Conservation (phyloP, 2,797 vertebrate species). For the Mormyrus proboscirostris region DNA sequence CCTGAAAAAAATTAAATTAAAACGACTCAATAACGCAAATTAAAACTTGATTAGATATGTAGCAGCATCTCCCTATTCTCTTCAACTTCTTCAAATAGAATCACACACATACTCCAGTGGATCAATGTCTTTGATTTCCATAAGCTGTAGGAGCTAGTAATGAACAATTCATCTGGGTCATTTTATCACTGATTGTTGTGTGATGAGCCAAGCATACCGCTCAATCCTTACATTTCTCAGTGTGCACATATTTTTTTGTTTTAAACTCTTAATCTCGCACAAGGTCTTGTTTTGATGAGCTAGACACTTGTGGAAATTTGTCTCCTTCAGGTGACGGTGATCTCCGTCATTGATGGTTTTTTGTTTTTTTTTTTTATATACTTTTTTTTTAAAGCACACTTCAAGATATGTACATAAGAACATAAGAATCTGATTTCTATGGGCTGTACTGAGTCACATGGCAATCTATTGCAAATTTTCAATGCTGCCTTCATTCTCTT, state of each 20-base stretch:
- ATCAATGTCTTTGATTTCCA: background rate
- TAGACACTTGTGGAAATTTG: constrained; percentile 1
- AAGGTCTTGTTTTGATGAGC: background rate
- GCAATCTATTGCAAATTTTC: constrained; percentile 2
- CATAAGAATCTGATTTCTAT: background rate
- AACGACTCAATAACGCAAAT: background rate
- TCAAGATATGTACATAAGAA: background rate
- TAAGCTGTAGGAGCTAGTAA: background rate
- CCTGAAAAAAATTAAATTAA: background rate
- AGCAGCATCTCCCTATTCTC: background rate
- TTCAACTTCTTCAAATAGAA: background rate
- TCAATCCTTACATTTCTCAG: background rate
- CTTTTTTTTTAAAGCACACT: background rate
- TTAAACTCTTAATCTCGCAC: background rate
- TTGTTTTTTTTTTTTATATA: background rate
- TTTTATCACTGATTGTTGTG: background rate
- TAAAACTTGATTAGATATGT: background rate
- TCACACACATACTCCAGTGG: background rate
- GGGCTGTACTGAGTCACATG: constrained; percentile 8
- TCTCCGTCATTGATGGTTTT: background rate
- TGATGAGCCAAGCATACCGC: background rate
- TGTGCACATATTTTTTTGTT: background rate
- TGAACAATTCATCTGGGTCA: background rate
- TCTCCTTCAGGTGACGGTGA: background rate
- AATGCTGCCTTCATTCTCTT: constrained; percentile 14